Base-by-base conservation (phyloP, 2,888 invertebrate species). In the Brenthis ino region DNA sequence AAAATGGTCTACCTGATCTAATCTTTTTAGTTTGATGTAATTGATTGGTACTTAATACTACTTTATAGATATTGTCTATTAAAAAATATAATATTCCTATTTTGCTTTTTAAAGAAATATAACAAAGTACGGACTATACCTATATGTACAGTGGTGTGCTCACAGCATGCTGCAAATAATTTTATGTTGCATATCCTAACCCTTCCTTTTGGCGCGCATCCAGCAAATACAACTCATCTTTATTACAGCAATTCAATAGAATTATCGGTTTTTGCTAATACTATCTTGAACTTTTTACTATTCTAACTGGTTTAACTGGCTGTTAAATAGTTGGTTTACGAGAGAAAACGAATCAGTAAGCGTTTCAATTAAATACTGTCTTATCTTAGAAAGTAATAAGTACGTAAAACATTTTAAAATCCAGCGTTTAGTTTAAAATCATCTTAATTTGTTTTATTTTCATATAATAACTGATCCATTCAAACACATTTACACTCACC, bases 181-280 rank as follows among this genome's bases (percentile, higher is more conserved):
- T 67, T 67, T 16, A 61, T 56, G 61, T 67, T 37, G 54, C 60
- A 33, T 54, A 54, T 60, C 61, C 60, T 20, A 61, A 61, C 55
- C 67, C 67, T 67, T 61, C 55, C 61, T 61, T 55, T 55, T 67
- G 67, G 67, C 67, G 33, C 60, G 55, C 20, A 33, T 28, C 67
- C 67, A 67, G 67, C 55, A 20, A 55, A 61, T 67, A 67, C 60
- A 55, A 61, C 37, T 67, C 66, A 54, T 63, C 54, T 63, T 60
- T 67, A 67, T 67, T 67, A 37, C 61, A 37, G 63, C 63, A 20
- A 54, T 63, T 63, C 63, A 63, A 63, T 63, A 24, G 63, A 63
- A 51, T 63, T 63, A 63, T 63, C 54, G 43, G 63, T 53, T 63
- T 63, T 63, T 63, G 37, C 63, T 63, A 63, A 54, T 63, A 63